These are phyloP conservation scores for Hirtodrosophila histrioides DNA, from an alignment of 2,888 invertebrate species.

Conservation along the genomic window DNA sequence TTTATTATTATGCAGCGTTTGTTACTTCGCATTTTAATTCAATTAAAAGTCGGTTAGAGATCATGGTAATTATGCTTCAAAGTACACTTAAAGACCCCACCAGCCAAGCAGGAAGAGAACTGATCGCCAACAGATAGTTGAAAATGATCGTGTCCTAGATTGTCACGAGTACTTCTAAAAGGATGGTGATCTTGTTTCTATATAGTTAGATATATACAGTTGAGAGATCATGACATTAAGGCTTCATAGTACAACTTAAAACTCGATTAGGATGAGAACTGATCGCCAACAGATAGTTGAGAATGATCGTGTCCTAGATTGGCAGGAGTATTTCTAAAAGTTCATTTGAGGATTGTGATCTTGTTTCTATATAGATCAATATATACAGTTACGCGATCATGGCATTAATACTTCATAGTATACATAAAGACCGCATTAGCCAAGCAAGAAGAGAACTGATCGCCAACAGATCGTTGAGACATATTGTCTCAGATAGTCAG, in stretches of 20 bases:
- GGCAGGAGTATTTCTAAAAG: no score
- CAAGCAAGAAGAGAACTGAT: background rate
- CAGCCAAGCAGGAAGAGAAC: background rate
- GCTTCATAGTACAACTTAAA: constrained; percentile 15
- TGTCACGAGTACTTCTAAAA: background rate
- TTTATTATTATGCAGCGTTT: constrained; percentile 75
- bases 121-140: background rate
- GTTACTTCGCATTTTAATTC: constrained; percentile 74
- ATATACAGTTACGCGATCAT: no score
- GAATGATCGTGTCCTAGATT: no score
- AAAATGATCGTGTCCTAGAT: constrained; percentile 5
- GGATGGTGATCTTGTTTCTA: background rate
- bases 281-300: background rate
- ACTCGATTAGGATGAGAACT: background rate
- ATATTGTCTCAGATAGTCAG: no score
- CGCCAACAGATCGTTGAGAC: background rate
- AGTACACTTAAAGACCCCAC: constrained; percentile 13
- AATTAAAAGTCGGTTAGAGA: constrained; percentile 77
- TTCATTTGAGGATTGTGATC: no score
- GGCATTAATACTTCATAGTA: no score
- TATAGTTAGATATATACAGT: no score
- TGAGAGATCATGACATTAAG: background rate
- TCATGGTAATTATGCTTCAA: constrained; percentile 65
- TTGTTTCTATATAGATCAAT: background rate
- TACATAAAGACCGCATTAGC: no score